Conservation (phyloP, 35 echinoderm and acorn worm species). For the Apostichopus parvimensis region DNA sequence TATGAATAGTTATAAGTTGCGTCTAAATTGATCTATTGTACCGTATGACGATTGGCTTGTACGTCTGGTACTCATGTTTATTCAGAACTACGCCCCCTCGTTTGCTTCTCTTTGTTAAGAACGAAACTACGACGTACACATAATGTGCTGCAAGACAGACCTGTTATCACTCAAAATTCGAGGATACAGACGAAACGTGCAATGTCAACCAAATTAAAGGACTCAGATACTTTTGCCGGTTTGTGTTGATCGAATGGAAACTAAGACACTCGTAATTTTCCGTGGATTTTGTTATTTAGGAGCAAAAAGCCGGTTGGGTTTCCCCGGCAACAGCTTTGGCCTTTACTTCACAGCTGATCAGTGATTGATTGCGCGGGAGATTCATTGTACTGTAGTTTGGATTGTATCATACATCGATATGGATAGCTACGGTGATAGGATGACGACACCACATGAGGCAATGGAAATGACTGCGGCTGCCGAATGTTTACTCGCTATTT, state of each 20-base stretch:
- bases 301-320: background rate
- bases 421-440: constrained; percentile 5
- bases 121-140: constrained; percentile 7
- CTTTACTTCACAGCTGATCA: constrained; percentile 36
- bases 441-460: background rate
- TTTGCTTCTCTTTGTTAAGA: constrained; percentile 14
- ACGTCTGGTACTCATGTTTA: background rate
- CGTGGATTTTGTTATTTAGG: background rate
- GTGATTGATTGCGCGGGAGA: constrained; percentile 35
- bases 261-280: background rate
- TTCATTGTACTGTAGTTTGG: constrained; percentile 10
- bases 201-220: background rate
- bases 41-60: background rate
- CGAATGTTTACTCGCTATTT: constrained; percentile 86
- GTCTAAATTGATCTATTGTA: no score
- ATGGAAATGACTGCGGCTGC: constrained; percentile 84
- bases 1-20: constrained; percentile 23
- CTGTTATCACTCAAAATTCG: constrained; percentile 12
- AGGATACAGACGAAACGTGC: background rate
- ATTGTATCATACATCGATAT: background rate
- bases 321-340: background rate
- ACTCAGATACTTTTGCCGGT: background rate
- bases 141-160: background rate
- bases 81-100: constrained; percentile 48
- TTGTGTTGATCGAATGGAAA: background rate